Conservation (phyloP, 1,140 invertebrate genomes). For the Tribolium madens region DNA sequence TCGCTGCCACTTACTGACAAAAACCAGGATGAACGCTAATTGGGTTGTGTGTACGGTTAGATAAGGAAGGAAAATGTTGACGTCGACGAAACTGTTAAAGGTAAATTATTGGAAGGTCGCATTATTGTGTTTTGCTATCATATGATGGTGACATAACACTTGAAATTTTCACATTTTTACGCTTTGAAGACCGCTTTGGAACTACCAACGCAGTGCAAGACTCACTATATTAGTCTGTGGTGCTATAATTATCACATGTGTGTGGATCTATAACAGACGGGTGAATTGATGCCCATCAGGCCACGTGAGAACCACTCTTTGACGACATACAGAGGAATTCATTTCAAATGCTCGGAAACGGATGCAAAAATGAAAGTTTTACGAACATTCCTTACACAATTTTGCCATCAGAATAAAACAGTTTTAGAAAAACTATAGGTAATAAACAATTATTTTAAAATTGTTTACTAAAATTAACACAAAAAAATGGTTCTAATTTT, state of each 20-base stretch:
- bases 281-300: conserved; percentile 15
- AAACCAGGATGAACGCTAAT: conserved; percentile 7
- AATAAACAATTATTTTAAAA: too few species aligned
- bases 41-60: conserved; percentile 3
- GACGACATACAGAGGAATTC: background rate
- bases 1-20: conserved; percentile 8
- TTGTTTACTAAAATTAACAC: too few species aligned
- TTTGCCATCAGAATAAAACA: too few species aligned
- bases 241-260: conserved; percentile 44
- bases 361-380: too few species aligned
- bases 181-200: too few species aligned
- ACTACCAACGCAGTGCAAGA: conserved; percentile 35
- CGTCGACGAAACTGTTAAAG: conserved; percentile 7
- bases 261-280: too few species aligned
- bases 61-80: conserved; percentile 11
- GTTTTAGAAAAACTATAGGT: too few species aligned
- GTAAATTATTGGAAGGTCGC: conserved; percentile 35
- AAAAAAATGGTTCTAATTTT: too few species aligned
- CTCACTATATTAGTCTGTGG: conserved; percentile 37
- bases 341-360: too few species aligned
- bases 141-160: conserved; percentile 29
- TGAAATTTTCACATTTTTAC: background rate
- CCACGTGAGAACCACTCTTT: conserved; percentile 24
- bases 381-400: background rate
- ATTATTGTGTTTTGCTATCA: conserved; percentile 20